Evolutionary conservation across 2,797 vertebrate species (phyloP).

Genomic region (Tapirus indicus): DNA sequence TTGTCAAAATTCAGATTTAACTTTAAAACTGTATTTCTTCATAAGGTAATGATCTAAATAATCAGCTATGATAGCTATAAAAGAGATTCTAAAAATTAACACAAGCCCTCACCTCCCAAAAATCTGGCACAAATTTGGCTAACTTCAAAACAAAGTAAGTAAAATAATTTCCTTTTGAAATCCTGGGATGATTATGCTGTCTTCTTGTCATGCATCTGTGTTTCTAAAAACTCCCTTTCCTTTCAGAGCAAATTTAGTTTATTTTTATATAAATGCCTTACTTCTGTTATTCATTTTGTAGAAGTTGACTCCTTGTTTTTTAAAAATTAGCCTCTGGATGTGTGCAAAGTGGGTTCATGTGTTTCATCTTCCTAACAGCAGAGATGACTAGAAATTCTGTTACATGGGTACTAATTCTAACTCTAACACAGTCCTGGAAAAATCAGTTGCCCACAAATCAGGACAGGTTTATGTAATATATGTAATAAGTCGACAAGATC

Average conservation of each 20-base stretch:
- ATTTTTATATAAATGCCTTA: slow-evolving; percentile 46
- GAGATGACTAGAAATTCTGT: not conserved
- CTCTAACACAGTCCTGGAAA: not conserved
- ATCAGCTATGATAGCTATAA: not conserved
- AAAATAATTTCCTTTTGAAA: slow-evolving; percentile 57
- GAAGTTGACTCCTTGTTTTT: not conserved
- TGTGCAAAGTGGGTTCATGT: not conserved
- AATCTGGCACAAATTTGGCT: not conserved
- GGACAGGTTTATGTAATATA: not conserved
- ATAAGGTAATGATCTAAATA: not conserved
- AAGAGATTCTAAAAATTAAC: slow-evolving; percentile 21
- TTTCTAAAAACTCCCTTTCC: slow-evolving; percentile 56
- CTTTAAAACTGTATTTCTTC: not conserved
- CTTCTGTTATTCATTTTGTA: slow-evolving; percentile 51
- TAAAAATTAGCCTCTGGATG: not conserved
- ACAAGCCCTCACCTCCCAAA: not conserved
- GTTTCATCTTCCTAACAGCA: slow-evolving; percentile 39
- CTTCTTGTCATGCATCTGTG: slow-evolving; percentile 41
- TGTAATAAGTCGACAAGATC: not conserved
- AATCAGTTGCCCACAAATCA: not conserved
- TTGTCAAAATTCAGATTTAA: slow-evolving; percentile 39
- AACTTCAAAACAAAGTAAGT: slow-evolving; percentile 55
- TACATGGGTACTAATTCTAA: not conserved
- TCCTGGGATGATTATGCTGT: not conserved
- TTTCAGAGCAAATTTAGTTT: slow-evolving; percentile 57